Conservation (phyloP, 2,888 invertebrate genomes). For the Ichneumoninae sp. region DNA sequence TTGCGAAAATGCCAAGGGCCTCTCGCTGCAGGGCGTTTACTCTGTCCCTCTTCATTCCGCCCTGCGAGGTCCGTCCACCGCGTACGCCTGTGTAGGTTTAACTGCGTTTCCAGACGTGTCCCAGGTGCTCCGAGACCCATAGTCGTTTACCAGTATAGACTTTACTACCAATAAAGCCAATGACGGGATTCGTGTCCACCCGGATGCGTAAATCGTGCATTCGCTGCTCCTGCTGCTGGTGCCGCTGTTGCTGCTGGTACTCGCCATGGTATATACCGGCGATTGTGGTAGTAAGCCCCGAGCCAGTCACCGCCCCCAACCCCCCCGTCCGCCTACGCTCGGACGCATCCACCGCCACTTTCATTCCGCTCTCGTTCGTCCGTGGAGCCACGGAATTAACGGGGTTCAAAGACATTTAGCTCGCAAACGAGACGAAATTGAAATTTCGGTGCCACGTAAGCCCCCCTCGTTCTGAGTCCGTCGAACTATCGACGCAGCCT, state of each 20-base stretch:
- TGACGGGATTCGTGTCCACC: conserved; percentile 79
- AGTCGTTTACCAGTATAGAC: conserved; percentile 78
- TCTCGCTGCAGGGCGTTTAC: conserved; percentile 1
- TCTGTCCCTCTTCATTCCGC: conserved; percentile 25
- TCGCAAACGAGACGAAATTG: conserved; percentile 58
- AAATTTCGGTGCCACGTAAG: conserved; percentile 52
- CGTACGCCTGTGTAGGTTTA: conserved; percentile 73
- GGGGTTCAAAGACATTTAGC: conserved; percentile 61
- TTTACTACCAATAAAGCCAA: conserved; percentile 82
- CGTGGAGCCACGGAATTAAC: conserved; percentile 62
- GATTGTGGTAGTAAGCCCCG: conserved; percentile 38
- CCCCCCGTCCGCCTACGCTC: conserved; percentile 53
- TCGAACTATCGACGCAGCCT: neutral
- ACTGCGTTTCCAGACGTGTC: conserved; percentile 79
- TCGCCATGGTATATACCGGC: conserved; percentile 5
- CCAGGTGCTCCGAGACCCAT: conserved; percentile 78
- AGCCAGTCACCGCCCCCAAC: conserved; percentile 50
- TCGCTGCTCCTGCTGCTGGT: conserved; percentile 66
- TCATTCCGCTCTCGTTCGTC: conserved; percentile 65
- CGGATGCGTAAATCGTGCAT: conserved; percentile 79
- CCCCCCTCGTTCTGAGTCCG: neutral
- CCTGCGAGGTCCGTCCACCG: conserved; percentile 39
- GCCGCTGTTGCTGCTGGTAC: conserved; percentile 33
- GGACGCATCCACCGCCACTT: conserved; percentile 61
- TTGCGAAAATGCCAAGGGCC: conserved; percentile 50